These are phyloP conservation scores for Cryptotis parvus DNA, from an alignment of 2,113 vertebrate genomes.

Conservation along the genomic window DNA sequence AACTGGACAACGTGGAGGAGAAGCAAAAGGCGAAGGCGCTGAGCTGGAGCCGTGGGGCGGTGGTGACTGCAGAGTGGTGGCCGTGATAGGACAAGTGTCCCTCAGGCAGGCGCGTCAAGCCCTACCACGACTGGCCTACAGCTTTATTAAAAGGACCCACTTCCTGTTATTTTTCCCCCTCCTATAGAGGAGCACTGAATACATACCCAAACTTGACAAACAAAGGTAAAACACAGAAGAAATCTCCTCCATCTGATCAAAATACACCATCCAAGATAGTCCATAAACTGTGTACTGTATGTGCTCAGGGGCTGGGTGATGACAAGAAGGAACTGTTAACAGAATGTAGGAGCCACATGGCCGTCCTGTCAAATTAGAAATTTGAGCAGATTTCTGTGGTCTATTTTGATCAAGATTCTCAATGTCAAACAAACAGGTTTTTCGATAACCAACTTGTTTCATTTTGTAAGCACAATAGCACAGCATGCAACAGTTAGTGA, in stretches of 20 bases:
- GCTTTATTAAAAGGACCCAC: slow-evolving; percentile 31
- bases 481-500: slow-evolving; percentile 82
- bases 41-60: slow-evolving; percentile 17
- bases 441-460: slow-evolving; percentile 85
- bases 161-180: slow-evolving; percentile 46
- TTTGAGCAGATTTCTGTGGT: slow-evolving; percentile 86
- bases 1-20: slow-evolving; percentile 38
- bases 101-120: slow-evolving; percentile 40
- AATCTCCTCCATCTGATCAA: slow-evolving; percentile 78
- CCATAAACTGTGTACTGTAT: slow-evolving; percentile 81
- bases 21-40: neutral
- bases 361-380: slow-evolving; percentile 85
- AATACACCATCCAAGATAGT: slow-evolving; percentile 79
- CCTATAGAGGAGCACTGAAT: slow-evolving; percentile 42
- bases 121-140: slow-evolving; percentile 40
- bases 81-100: slow-evolving; percentile 50
- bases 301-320: slow-evolving; percentile 83
- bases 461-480: slow-evolving; percentile 85
- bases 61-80: neutral
- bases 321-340: slow-evolving; percentile 85
- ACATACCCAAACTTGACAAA: slow-evolving; percentile 71
- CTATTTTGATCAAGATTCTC: slow-evolving; percentile 86
- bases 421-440: slow-evolving; percentile 87
- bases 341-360: slow-evolving; percentile 85
- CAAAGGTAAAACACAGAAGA: slow-evolving; percentile 80